These are phyloP conservation scores for Tragulus kanchil DNA, from an alignment of 2,113 vertebrate genomes.

Conservation along the genomic window DNA sequence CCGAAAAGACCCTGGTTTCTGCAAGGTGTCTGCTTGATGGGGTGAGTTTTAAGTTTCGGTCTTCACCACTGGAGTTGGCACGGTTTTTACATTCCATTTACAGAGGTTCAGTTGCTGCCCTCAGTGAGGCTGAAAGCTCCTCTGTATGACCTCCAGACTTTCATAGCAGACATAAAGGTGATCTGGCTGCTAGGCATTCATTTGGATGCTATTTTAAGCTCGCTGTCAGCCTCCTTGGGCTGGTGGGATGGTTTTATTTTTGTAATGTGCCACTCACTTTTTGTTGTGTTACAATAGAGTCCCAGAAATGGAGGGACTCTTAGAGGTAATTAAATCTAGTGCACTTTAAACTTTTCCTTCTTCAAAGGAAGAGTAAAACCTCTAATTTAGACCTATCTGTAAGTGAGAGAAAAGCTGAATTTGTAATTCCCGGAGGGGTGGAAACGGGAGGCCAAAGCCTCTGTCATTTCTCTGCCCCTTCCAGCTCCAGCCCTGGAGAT, in stretches of 20 bases:
- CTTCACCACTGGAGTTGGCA: neutral
- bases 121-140: neutral
- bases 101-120: neutral
- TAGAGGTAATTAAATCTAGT: neutral
- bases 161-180: neutral
- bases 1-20: neutral
- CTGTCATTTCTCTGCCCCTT: neutral
- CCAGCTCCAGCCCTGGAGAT: neutral
- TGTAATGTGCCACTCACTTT: neutral
- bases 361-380: neutral
- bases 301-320: neutral
- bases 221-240: neutral
- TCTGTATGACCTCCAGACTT: neutral
- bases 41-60: neutral
- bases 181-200: neutral
- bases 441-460: neutral
- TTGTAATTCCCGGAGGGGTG: slow-evolving; percentile 20
- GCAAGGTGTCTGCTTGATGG: neutral
- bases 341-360: slow-evolving; percentile 33
- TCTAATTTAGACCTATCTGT: neutral
- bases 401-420: slow-evolving; percentile 1
- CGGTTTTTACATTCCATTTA: neutral
- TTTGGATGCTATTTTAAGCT: neutral
- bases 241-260: slow-evolving; percentile 48
- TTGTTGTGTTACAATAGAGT: neutral